Evolutionary conservation across 2,888 invertebrate species (phyloP).

Genomic region (Priapulus caudatus): DNA sequence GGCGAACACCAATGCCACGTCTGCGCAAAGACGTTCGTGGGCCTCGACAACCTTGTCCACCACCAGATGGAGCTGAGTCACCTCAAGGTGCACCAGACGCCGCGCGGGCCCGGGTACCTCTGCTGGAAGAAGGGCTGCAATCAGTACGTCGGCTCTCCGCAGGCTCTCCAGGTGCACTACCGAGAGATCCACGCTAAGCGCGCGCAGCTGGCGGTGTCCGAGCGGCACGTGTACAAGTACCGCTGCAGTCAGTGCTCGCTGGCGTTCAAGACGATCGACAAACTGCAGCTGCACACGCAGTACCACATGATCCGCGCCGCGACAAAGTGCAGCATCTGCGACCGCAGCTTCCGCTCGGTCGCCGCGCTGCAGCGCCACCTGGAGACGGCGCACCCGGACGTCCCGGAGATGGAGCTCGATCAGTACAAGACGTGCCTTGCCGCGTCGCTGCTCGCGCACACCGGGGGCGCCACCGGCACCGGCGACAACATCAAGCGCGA

Average conservation of each 20-base stretch:
- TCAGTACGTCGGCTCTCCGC: conserved; percentile 66
- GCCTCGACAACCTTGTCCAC: conserved; percentile 67
- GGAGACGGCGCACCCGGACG: conserved; percentile 68
- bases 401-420: conserved; percentile 64
- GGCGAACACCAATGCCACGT: conserved; percentile 57
- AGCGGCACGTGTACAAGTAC: conserved; percentile 89
- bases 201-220: conserved; percentile 58
- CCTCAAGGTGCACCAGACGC: conserved; percentile 54
- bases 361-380: conserved; percentile 81
- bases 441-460: too few relatives aligned
- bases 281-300: conserved; percentile 81
- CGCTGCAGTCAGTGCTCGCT: conserved; percentile 90
- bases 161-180: conserved; percentile 70
- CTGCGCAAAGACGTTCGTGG: conserved; percentile 62
- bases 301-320: conserved; percentile 90
- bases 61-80: conserved; percentile 81
- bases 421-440: conserved; percentile 66
- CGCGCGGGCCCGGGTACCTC: conserved; percentile 60
- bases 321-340: conserved; percentile 84
- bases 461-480: too few relatives aligned
- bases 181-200: conserved; percentile 44
- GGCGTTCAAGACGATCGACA: conserved; percentile 89
- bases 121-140: conserved; percentile 82
- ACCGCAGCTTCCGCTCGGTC: conserved; percentile 77
- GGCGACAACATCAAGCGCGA: neutral